Evolutionary conservation across 2,888 invertebrate species (phyloP), one percentile per base, ranked within the genome.

Genomic region (Troides oblongomaculatus): DNA sequence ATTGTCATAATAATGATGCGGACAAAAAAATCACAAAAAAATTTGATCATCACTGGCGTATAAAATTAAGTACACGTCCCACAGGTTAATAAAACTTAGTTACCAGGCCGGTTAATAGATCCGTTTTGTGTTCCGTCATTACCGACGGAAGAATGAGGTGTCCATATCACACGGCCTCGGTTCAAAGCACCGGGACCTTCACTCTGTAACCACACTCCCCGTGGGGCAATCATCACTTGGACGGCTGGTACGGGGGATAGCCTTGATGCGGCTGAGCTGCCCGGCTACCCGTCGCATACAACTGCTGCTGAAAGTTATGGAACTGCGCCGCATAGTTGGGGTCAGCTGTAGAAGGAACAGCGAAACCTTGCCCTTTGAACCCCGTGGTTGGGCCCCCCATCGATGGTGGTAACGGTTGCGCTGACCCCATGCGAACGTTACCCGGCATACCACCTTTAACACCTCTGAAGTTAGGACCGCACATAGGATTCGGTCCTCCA

Each of bases 291-390:
- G 98, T 98, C 73, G 98, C 98, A 89, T 98, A 98, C 77, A 98
- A 91, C 88, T 98, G 98, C 87, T 98, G 98, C 85, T 98, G 98
- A 93, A 98, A 98, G 91, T 98, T 97, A 90, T 98, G 98, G 93
- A 97, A 98, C 93, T 98, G 98, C 88, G 97, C 97, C 81, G 97
- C 98, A 92, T 98, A 98, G 85, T 97, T 97, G 18, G 98, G 97
- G 90, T 98, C 98, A 62, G 96, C 95, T 71, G 97, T 96, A 43
- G 96, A 96, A 12, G 97, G 97, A 43, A 97, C 97, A 70, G 97
- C 96, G 84, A 97, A 97, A 72, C 95, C 94, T 76, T 96, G 96
- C 75, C 95, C 95, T 84, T 96, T 96, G 89, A 96, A 96, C 74
- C 94, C 95, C 60, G 92, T 90, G 21, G 86, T 89, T 72, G 94